Base-by-base conservation (phyloP, 2,888 invertebrate genomes). In the Operophtera brumata region DNA sequence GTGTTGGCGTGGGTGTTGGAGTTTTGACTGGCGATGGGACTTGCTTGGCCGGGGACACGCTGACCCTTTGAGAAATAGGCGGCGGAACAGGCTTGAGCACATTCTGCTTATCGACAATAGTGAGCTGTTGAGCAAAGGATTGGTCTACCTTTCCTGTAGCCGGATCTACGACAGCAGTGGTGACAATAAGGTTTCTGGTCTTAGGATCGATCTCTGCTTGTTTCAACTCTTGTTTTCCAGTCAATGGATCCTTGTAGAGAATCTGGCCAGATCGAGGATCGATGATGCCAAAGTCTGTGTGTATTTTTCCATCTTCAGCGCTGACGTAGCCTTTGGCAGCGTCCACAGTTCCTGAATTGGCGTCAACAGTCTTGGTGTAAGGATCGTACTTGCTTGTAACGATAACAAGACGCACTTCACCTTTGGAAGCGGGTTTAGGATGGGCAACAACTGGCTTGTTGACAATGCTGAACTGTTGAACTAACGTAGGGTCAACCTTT, bases 191-290 rank as follows among this genome's bases (percentile, higher is more conserved):
- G 69, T 91, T 92, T 62, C 92, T 92, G 1, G 92, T 92, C 55
- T 90, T 84, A 13, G 92, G 91, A 68, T 93, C 92, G 12, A 92
- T 83, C 56, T 92, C 90, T 0, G 92, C 93, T 71, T 92, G 92
- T 59, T 93, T 92, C 6, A 93, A 79, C 66, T 93, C 93, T 64
- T 93, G 92, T 69, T 92, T 92, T 25, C 92, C 92, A 42, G 92
- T 92, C 6, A 86, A 65, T 6, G 92, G 92, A 70, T 93, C 93
- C 39, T 91, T 93, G 47, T 93, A 89, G 59, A 82, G 84, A 71
- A 84, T 90, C 63, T 91, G 90, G 3, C 93, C 93, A 4, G 92
- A 93, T 77, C 93, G 83, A 2, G 89, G 87, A 66, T 93, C 93
- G 39, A 92, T 92, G 14, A 88, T 89, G 35, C 92, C 92, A 57